Evolutionary conservation across 2,888 invertebrate species (phyloP).

Genomic region (Cosmia pyralina): DNA sequence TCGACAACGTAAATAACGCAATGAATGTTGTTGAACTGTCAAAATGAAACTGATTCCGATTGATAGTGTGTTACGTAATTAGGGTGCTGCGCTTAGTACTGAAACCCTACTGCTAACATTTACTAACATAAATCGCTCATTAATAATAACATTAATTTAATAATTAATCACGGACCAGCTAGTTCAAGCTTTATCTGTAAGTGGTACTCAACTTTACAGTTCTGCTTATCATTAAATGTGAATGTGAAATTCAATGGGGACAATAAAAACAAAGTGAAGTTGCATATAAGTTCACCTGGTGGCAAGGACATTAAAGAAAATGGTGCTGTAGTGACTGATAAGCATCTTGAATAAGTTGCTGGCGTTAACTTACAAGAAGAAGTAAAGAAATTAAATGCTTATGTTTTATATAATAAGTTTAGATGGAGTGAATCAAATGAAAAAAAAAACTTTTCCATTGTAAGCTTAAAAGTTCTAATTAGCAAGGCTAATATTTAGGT

Average conservation of each 20-base stretch:
- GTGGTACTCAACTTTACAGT: not conserved
- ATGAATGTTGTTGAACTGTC: too few relatives aligned
- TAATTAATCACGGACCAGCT: not conserved
- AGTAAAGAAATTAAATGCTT: not conserved
- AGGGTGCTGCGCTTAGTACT: not conserved
- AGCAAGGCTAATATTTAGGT: not conserved
- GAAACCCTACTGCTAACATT: not conserved
- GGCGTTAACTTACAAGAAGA: not conserved
- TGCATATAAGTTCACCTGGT: too few relatives aligned
- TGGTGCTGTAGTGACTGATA: not conserved
- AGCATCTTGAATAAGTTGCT: slow-evolving; percentile 4
- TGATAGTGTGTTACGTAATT: too few relatives aligned
- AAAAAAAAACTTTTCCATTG: not conserved
- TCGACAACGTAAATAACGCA: too few relatives aligned
- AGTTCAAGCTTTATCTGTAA: not conserved
- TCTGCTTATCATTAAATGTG: slow-evolving; percentile 3
- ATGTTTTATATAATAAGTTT: too few relatives aligned
- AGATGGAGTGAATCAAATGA: not conserved
- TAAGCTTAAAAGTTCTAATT: not conserved
- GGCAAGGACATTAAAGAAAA: slow-evolving; percentile 3
- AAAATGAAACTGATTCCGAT: too few relatives aligned
- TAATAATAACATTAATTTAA: slow-evolving; percentile 4
- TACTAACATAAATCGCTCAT: not conserved
- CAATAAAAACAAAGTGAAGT: slow-evolving; percentile 2
- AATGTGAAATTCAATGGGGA: slow-evolving; percentile 8